Percentiles rank a stretch among this genome's conserved stretches.
Conservation (phyloP, 2,113 vertebrate genomes). For the Aix galericulata region DNA sequence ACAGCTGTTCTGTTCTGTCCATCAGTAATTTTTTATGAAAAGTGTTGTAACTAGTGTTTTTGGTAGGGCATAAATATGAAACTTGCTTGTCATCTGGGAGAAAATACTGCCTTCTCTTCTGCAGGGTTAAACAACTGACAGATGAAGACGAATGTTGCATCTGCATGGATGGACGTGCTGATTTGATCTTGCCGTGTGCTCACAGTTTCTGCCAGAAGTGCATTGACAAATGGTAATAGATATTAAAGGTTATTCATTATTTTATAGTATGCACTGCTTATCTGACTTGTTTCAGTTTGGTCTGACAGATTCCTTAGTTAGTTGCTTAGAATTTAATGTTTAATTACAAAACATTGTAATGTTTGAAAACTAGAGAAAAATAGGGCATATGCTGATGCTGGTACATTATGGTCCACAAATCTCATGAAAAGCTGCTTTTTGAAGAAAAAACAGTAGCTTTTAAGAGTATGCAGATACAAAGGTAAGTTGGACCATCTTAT, state of each 20-base stretch:
- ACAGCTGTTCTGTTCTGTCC: background rate
- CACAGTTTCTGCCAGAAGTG: constrained; percentile 99
- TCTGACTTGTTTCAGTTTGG: background rate
- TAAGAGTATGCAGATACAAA: background rate
- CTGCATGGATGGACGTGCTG: constrained; percentile 95
- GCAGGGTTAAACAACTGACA: constrained; percentile 93
- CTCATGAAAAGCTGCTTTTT: background rate
- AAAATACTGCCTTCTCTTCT: constrained; percentile 23
- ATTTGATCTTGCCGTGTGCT: constrained; percentile 94
- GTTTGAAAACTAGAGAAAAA: background rate
- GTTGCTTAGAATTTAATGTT: background rate
- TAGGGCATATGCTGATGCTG: background rate
- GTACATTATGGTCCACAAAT: background rate
- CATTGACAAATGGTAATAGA: constrained; percentile 94
- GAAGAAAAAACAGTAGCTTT: background rate
- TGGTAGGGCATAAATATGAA: background rate
- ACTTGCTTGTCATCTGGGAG: background rate
- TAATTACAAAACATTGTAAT: background rate
- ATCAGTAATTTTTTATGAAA: background rate
- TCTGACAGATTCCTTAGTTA: background rate
- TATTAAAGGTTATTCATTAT: background rate
- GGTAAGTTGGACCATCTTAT: background rate
- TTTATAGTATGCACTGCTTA: background rate
- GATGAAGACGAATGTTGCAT: constrained; percentile 98
- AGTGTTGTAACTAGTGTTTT: background rate